phyloP scores from a whole-genome alignment of 2,797 vertebrate species.

The Petrocephalus schoutedeni region DNA sequence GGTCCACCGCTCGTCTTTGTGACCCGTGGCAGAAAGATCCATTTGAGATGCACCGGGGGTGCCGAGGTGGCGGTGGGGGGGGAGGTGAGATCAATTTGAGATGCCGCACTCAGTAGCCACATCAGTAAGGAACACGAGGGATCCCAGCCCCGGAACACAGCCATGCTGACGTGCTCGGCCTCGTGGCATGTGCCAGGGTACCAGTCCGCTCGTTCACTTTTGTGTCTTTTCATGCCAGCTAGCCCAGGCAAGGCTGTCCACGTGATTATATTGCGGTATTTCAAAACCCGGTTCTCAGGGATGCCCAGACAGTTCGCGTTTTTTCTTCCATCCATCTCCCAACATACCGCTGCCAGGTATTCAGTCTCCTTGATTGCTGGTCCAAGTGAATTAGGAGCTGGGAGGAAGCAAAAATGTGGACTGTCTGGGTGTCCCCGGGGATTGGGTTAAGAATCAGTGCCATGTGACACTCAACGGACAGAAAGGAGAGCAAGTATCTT shows the following conservation, averaged over 20 bases:
- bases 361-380: neutral
- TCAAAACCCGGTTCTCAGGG: neutral
- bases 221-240: neutral
- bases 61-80: conserved; percentile 70
- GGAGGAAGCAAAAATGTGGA: neutral
- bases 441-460: neutral
- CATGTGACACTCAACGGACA: neutral
- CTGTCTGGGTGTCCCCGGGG: neutral
- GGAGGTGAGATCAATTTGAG: conserved; percentile 47
- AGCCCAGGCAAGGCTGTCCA: neutral
- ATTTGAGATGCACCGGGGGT: conserved; percentile 79
- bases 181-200: neutral
- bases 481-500: neutral
- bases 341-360: neutral
- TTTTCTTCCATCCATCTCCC: neutral
- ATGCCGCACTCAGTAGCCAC: neutral
- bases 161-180: neutral
- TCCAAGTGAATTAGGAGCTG: neutral
- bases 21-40: conserved; percentile 76
- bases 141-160: conserved; percentile 16
- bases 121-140: neutral
- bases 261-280: neutral
- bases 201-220: neutral
- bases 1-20: conserved; percentile 73
- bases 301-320: neutral